Base-by-base conservation (phyloP, 2,888 invertebrate species). In the Neoaliturus tenellus region DNA sequence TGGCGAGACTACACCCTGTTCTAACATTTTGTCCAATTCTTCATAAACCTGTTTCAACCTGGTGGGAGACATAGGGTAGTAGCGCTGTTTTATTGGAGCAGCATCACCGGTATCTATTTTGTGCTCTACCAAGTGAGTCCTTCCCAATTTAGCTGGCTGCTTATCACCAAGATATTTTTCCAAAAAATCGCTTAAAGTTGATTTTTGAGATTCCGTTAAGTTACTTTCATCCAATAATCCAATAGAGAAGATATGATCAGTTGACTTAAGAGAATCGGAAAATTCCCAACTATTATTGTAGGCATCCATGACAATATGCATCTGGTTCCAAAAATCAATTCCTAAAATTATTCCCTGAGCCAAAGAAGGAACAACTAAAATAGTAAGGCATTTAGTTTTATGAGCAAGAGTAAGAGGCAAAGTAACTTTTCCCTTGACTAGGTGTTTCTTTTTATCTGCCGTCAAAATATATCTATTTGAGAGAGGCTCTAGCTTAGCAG, bases 11-110 rank as follows among this genome's bases (percentile, higher is more conserved):
- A 88, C 85, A 5, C 86, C 87, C 3, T 84, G 55, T 5, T 67
- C 69, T n/a, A 88, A 58, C 88, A 88, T 87, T 5, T 85, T 55
- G 31, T 88, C 86, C 5, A 88, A 58, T 82, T 87, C 88, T 6
- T 71, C 41, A 28, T 87, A 73, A 8, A 87, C 71, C 3, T 80
- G 12, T 0, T 55, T 69, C 75, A 85, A 86, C 14, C 55, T 83
- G 14, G 35, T 81, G 14, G 85, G 84, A 35, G 86, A 85, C n/a
- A 58, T 23, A 20, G 73, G 67, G 33, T 82, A 73, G 28, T 82
- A 51, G 10, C 73, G 39, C 23, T 67, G 81, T 81, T 67, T 62
- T 41, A 81, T 67, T 17, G 81, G 81, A 39, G 39, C 12, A 6
- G 39, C 12, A 6, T 39, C 39, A 6, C 39, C 12, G 6, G 39